Evolutionary conservation across 2,888 invertebrate genomes (phyloP).

Genomic region (Ophioninae sp.): DNA sequence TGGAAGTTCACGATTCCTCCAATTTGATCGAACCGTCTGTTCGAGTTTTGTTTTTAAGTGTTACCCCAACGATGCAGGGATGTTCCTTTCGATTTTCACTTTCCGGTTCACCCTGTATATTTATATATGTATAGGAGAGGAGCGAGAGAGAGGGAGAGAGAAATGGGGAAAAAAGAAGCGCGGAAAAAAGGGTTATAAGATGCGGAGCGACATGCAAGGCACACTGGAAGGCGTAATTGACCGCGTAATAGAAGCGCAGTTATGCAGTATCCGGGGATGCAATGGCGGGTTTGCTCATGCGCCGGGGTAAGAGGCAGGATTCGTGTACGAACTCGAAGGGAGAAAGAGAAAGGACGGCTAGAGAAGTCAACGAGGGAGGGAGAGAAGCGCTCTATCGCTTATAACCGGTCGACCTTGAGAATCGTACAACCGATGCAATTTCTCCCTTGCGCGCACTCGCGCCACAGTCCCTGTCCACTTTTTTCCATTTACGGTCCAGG

Average conservation of each 20-base stretch:
- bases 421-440: constrained; percentile 72
- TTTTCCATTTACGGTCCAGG: constrained; percentile 56
- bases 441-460: constrained; percentile 49
- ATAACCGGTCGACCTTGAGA: constrained; percentile 78
- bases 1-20: too few relatives aligned
- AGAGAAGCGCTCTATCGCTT: constrained; percentile 24
- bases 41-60: too few relatives aligned
- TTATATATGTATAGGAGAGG: too few relatives aligned
- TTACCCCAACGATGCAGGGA: too few relatives aligned
- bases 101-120: too few relatives aligned
- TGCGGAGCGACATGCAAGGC: constrained; percentile 65
- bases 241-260: constrained; percentile 78
- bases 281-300: constrained; percentile 36
- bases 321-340: constrained; percentile 26
- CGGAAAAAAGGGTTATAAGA: constrained; percentile 39
- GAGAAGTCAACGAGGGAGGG: not conserved
- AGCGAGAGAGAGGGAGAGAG: not conserved
- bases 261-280: constrained; percentile 72
- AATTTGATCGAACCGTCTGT: too few relatives aligned
- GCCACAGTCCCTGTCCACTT: constrained; percentile 31
- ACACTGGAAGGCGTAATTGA: constrained; percentile 75
- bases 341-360: not conserved
- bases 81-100: too few relatives aligned
- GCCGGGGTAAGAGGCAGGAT: not conserved
- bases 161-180: constrained; percentile 1